Percentiles rank a stretch among this genome's conserved stretches.
These are phyloP conservation scores for Papilio dardanus DNA, from an alignment of 1,140 invertebrate species.

Conservation along the genomic window DNA sequence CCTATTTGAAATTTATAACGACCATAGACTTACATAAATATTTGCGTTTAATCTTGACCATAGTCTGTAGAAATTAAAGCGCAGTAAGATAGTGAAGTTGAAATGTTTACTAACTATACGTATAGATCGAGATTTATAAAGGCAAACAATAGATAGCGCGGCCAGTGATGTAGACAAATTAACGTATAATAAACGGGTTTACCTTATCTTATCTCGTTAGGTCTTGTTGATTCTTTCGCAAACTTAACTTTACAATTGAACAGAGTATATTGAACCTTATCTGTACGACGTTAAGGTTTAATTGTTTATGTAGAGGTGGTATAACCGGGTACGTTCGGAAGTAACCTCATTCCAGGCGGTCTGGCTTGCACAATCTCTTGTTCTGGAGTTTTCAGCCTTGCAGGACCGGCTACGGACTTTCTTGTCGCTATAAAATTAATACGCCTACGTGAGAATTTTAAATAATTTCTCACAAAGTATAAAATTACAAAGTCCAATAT, in stretches of 20 bases:
- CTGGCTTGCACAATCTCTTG: slow-evolving; percentile 43
- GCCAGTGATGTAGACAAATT: slow-evolving; percentile 23
- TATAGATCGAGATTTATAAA: neutral
- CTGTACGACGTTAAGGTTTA: neutral
- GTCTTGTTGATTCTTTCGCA: slow-evolving; percentile 21
- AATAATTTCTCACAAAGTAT: neutral
- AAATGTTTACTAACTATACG: neutral
- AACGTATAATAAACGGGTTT: slow-evolving; percentile 24
- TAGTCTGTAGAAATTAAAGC: neutral
- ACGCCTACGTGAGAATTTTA: neutral
- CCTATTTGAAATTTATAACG: too few species aligned
- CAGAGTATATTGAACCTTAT: neutral
- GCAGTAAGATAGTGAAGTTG: neutral
- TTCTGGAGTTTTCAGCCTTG: slow-evolving; percentile 27
- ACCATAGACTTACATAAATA: neutral
- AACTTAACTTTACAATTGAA: neutral
- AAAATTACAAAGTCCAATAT: neutral
- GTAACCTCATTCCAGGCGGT: slow-evolving; percentile 40
- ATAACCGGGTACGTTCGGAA: slow-evolving; percentile 37
- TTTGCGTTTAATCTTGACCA: neutral
- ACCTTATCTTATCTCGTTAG: slow-evolving; percentile 22
- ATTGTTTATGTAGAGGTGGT: neutral
- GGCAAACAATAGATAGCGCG: neutral
- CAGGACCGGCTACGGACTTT: neutral
- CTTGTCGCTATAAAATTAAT: slow-evolving; percentile 12